Evolutionary conservation across 2,888 invertebrate species (phyloP), one percentile per base, ranked within the genome.

Genomic region (Thymelicus acteon): DNA sequence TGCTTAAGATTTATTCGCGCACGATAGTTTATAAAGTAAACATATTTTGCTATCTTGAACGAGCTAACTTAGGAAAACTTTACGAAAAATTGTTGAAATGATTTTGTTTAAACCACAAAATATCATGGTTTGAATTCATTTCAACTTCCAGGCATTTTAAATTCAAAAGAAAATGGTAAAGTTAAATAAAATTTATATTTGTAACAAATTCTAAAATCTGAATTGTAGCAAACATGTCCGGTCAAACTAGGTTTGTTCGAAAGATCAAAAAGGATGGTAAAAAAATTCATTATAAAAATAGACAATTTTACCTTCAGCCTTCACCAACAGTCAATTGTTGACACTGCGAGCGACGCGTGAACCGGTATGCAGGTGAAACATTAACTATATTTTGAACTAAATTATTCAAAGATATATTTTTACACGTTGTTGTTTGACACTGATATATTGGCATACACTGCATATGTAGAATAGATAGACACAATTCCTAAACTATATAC

Each of bases 261-360:
- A 57, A 47, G 12, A 1, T 15, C 52, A 69, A 52, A 52, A 60
- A 12, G 39, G 39, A 49, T 60, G 49, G 52, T 60, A 60, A 60
- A 78, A 78, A 44, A 44, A 44, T 12, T 10, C 10, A 44, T 12
- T 3, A 76, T 48, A 47, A 80, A 83, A 75, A 79, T 75, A 76
- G 24, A 58, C 48, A 80, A 79, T 79, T 78, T 76, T 85, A 88
- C 86, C 85, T 87, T 87, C 49, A 7, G 19, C 7, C 12, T 19
- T 52, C 49, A 52, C 49, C 19, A 52, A 52, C 49, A 52, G 19
- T 52, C 49, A 52, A 52, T 52, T 15, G 49, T 19, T 19, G 49
- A 52, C 49, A 52, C 15, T 0, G 19, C 19, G 15, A 52, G 6
- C 7, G 8, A 52, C 75, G 72, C 71, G 74, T 72, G 73, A 69